Evolutionary conservation across 2,888 invertebrate genomes (phyloP).

Genomic region (Tipula unca): DNA sequence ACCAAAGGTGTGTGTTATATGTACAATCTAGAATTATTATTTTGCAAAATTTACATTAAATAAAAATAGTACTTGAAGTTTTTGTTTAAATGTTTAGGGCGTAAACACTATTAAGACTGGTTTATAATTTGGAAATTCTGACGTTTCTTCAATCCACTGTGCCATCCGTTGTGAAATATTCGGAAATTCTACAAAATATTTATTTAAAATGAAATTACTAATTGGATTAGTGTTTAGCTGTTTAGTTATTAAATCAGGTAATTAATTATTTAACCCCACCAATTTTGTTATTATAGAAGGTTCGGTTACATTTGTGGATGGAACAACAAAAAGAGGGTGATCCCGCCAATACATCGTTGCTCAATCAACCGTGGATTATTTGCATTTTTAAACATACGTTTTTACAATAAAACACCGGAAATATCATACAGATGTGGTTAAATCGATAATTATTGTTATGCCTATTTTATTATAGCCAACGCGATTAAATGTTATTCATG

Average conservation of each 20-base stretch:
- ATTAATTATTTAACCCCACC: not conserved
- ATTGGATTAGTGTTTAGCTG: not conserved
- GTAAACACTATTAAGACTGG: not conserved
- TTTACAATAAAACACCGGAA: not conserved
- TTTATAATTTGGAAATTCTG: not conserved
- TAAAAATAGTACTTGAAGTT: not conserved
- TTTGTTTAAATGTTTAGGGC: not conserved
- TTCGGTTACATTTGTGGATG: not conserved
- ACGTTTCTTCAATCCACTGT: not conserved
- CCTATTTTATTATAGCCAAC: not conserved
- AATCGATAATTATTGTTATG: not conserved
- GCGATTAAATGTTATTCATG: conserved; percentile 83
- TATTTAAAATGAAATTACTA: not conserved
- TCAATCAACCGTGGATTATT: not conserved
- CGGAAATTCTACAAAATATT: not conserved
- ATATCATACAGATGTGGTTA: not conserved
- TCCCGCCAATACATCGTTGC: not conserved
- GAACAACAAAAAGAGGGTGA: not conserved
- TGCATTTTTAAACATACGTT: not conserved
- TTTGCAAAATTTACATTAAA: not conserved
- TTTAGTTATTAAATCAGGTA: not conserved
- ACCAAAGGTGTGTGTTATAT: not conserved
- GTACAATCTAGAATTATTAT: not conserved
- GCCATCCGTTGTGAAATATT: not conserved
- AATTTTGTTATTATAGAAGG: not conserved